phyloP scores from a whole-genome alignment of 2,888 invertebrate genomes.

The Orchestes rusci region DNA sequence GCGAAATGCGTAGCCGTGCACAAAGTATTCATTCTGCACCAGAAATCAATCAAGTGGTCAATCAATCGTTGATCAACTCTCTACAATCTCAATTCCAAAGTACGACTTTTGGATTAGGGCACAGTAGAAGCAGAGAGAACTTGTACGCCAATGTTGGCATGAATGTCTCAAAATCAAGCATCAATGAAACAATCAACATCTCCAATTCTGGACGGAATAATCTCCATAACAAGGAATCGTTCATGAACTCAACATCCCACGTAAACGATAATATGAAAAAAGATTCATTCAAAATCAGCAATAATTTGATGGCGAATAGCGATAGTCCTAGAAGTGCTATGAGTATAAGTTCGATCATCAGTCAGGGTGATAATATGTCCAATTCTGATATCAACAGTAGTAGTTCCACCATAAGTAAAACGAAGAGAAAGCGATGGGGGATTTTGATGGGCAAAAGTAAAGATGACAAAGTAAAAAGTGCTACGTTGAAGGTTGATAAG shows the following conservation, averaged over 20 bases:
- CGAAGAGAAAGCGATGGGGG: constrained; percentile 59
- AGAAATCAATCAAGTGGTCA: constrained; percentile 45
- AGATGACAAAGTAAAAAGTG: constrained; percentile 55
- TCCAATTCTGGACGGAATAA: no score
- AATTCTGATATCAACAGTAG: constrained; percentile 30
- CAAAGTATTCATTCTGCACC: constrained; percentile 68
- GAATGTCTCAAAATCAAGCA: neutral
- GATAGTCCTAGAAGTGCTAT: neutral
- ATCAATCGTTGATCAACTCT: constrained; percentile 36
- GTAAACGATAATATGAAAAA: neutral
- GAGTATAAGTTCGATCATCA: neutral
- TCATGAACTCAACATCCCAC: no score
- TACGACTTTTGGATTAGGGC: constrained; percentile 15
- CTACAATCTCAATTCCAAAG: constrained; percentile 34
- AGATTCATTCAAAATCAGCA: no score
- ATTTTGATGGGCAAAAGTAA: constrained; percentile 59
- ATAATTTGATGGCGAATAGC: neutral
- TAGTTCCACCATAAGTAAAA: constrained; percentile 29
- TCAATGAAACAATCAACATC: neutral
- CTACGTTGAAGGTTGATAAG: constrained; percentile 61
- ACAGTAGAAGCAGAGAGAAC: constrained; percentile 40
- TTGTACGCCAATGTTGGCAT: constrained; percentile 36
- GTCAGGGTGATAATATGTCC: constrained; percentile 2
- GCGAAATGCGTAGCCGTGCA: constrained; percentile 47
- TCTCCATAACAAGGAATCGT: no score